These are phyloP conservation scores for Halictus quadricinctus DNA, from an alignment of 2,888 invertebrate species.

Conservation along the genomic window DNA sequence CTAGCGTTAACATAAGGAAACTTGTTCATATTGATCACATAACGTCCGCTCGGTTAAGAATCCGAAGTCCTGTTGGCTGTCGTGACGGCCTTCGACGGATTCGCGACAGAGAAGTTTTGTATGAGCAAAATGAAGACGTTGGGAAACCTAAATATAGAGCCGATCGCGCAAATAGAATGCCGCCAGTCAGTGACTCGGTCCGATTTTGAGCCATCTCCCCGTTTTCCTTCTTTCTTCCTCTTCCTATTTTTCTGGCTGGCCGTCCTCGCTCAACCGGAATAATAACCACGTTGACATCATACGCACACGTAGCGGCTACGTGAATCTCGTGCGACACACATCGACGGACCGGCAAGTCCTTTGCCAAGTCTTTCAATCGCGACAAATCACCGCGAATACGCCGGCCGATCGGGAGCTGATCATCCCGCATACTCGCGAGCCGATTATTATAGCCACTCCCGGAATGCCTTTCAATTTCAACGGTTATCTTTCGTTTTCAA, in stretches of 20 bases:
- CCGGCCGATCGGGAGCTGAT: conserved; percentile 33
- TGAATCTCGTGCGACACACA: conserved; percentile 49
- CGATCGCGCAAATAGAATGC: conserved; percentile 70
- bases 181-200: conserved; percentile 66
- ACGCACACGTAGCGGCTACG: conserved; percentile 48
- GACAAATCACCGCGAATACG: conserved; percentile 49
- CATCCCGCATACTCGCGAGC: conserved; percentile 5
- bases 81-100: conserved; percentile 59
- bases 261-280: conserved; percentile 50
- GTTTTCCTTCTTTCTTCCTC: conserved; percentile 50
- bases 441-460: conserved; percentile 23
- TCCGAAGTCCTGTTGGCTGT: conserved; percentile 39
- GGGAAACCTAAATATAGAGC: conserved; percentile 70
- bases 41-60: conserved; percentile 38
- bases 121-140: conserved; percentile 64
- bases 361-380: conserved; percentile 58
- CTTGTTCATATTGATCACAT: neutral
- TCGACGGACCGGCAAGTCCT: conserved; percentile 25
- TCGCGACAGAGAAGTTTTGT: conserved; percentile 55
- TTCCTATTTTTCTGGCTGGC: conserved; percentile 51
- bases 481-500: neutral
- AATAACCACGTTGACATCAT: conserved; percentile 68
- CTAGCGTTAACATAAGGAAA: neutral
- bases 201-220: conserved; percentile 55
- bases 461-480: conserved; percentile 18